phyloP scores from a whole-genome alignment of 2,888 invertebrate species.

The Acleris cristana region DNA sequence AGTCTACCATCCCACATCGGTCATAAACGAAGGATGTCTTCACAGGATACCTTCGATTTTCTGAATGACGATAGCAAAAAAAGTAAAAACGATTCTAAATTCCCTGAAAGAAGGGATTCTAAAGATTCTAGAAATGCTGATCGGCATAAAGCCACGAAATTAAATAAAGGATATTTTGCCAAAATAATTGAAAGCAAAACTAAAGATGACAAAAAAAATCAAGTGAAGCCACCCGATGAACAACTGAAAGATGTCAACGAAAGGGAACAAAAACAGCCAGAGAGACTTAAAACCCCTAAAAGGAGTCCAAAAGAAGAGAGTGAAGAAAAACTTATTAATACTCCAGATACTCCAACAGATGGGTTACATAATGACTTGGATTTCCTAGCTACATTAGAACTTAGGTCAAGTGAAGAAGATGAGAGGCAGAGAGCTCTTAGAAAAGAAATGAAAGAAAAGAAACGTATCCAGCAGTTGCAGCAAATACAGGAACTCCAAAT shows the following conservation, averaged over 20 bases:
- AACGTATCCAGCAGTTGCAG: slow-evolving; percentile 77
- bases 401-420: slow-evolving; percentile 84
- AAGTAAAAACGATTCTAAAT: slow-evolving; percentile 82
- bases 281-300: slow-evolving; percentile 59
- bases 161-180: slow-evolving; percentile 83
- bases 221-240: slow-evolving; percentile 77
- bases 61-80: slow-evolving; percentile 86
- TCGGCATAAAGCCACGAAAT: slow-evolving; percentile 80
- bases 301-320: slow-evolving; percentile 59
- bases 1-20: slow-evolving; percentile 86
- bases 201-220: slow-evolving; percentile 84
- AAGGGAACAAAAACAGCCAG: slow-evolving; percentile 53
- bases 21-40: slow-evolving; percentile 90
- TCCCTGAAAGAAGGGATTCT: slow-evolving; percentile 86
- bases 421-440: slow-evolving; percentile 82
- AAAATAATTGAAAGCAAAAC: slow-evolving; percentile 85
- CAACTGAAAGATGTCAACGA: slow-evolving; percentile 64
- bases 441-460: slow-evolving; percentile 84
- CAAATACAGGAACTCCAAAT: slow-evolving; percentile 79
- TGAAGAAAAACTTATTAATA: slow-evolving; percentile 53
- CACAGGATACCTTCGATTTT: slow-evolving; percentile 87
- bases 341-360: slow-evolving; percentile 55
- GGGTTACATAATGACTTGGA: slow-evolving; percentile 81
- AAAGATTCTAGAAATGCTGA: slow-evolving; percentile 84
- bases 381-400: slow-evolving; percentile 83